A percentile compares a stretch with the other conserved stretches of the same genome.
These are phyloP conservation scores for Saimiri boliviensis DNA, from an alignment of 2,113 vertebrate species.

Conservation along the genomic window DNA sequence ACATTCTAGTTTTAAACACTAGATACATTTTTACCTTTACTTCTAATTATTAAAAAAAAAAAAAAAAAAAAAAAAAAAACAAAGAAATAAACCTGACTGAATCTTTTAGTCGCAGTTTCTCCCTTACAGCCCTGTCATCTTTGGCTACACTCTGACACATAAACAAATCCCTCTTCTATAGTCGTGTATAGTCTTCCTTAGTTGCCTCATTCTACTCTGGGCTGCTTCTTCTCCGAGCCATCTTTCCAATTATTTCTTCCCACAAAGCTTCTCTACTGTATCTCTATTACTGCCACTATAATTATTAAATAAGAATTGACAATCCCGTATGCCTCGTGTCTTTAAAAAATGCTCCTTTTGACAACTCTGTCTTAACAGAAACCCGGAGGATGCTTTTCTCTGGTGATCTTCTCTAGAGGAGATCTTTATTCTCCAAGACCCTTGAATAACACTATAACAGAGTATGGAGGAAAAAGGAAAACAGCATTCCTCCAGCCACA, in stretches of 20 bases:
- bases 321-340: background rate
- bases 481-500: background rate
- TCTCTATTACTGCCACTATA: background rate
- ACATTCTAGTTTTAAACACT: background rate
- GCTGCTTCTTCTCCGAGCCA: background rate
- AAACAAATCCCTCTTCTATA: background rate
- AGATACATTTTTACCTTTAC: background rate
- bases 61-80: background rate
- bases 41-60: background rate
- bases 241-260: constrained; percentile 6
- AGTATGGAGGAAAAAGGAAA: background rate
- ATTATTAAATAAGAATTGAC: constrained; percentile 25
- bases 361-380: constrained; percentile 23
- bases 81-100: background rate
- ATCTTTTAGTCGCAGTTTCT: background rate
- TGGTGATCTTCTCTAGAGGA: background rate
- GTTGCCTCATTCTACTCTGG: background rate
- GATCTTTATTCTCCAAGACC: background rate
- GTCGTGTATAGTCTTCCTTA: background rate
- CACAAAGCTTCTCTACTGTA: background rate
- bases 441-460: background rate
- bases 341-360: constrained; percentile 39
- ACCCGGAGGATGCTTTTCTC: background rate
- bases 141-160: background rate
- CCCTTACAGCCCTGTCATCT: background rate